Evolutionary conservation across 2,888 invertebrate species (phyloP).

Genomic region (Drosophila cracens): DNA sequence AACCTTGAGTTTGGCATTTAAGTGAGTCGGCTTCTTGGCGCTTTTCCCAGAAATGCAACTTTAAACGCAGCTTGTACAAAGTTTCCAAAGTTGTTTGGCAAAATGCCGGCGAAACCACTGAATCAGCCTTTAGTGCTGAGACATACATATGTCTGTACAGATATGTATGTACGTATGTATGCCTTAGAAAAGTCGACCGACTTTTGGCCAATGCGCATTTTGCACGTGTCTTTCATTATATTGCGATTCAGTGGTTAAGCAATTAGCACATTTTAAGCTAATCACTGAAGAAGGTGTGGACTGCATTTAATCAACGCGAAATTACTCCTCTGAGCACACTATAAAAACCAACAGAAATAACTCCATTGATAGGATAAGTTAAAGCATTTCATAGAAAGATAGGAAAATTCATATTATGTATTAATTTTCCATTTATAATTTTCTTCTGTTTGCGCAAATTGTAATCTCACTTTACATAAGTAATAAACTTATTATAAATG

Average conservation of each 20-base stretch:
- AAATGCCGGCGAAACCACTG: conserved; percentile 38
- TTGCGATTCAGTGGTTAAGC: conserved; percentile 48
- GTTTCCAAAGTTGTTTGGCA: conserved; percentile 31
- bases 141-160: neutral
- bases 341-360: neutral
- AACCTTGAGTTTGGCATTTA: conserved; percentile 7
- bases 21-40: conserved; percentile 18
- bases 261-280: conserved; percentile 50
- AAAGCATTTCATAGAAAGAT: neutral
- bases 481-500: neutral
- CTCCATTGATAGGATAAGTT: neutral
- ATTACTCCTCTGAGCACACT: neutral
- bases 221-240: conserved; percentile 60
- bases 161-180: conserved; percentile 7
- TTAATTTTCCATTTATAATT: neutral
- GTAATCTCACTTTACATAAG: neutral
- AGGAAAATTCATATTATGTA: neutral
- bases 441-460: neutral
- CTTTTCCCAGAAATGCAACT: conserved; percentile 24
- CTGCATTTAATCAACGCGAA: neutral
- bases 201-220: conserved; percentile 46
- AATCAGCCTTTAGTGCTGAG: conserved; percentile 33
- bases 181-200: conserved; percentile 36
- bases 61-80: conserved; percentile 8
- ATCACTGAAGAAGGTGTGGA: conserved; percentile 7